phyloP scores from a whole-genome alignment of 2,888 invertebrate genomes.

The Cerastis rubricosa region DNA sequence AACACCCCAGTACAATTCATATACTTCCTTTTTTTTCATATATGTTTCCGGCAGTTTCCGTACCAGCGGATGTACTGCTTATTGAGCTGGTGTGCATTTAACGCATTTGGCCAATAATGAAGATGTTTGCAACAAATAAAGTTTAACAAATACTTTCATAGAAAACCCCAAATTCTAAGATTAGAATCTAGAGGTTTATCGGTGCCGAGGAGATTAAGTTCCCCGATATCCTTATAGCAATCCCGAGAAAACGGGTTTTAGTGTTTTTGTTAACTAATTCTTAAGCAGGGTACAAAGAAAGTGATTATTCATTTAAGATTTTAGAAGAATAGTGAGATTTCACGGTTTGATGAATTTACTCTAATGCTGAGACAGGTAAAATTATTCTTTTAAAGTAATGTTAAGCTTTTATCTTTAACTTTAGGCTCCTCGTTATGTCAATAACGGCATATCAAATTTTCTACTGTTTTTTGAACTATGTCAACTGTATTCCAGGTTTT shows the following conservation, averaged over 20 bases:
- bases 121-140: slow-evolving; percentile 55
- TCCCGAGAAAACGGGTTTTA: slow-evolving; percentile 72
- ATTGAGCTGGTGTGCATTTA: slow-evolving; percentile 40
- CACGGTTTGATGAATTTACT: slow-evolving; percentile 37
- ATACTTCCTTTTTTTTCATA: slow-evolving; percentile 60
- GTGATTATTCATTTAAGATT: slow-evolving; percentile 58
- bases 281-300: slow-evolving; percentile 51
- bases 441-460: slow-evolving; percentile 13
- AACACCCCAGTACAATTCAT: slow-evolving; percentile 40
- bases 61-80: slow-evolving; percentile 52
- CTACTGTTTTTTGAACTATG: slow-evolving; percentile 1
- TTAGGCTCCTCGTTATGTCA: slow-evolving; percentile 12
- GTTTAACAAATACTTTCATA: slow-evolving; percentile 47
- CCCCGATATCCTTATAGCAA: slow-evolving; percentile 61
- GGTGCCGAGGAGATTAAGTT: slow-evolving; percentile 75
- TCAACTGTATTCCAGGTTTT: neutral
- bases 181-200: slow-evolving; percentile 58
- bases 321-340: slow-evolving; percentile 52
- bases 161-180: slow-evolving; percentile 39
- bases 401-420: slow-evolving; percentile 30
- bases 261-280: slow-evolving; percentile 61
- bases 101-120: slow-evolving; percentile 44
- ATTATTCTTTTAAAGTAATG: slow-evolving; percentile 19
- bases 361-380: slow-evolving; percentile 44
- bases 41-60: slow-evolving; percentile 51